Conservation (phyloP, 2,888 invertebrate species). For the Bellardia bayeri region DNA sequence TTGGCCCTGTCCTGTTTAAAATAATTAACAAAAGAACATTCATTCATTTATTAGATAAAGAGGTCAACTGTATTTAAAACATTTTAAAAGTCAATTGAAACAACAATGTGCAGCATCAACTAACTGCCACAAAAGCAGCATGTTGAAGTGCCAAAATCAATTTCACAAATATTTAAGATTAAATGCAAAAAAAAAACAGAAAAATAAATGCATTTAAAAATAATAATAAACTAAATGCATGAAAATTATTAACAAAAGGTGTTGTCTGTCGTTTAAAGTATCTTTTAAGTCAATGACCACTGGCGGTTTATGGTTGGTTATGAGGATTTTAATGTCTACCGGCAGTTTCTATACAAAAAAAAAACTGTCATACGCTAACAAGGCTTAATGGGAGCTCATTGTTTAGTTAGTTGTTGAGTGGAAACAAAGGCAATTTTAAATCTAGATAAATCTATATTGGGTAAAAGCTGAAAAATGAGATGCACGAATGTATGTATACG, state of each 20-base stretch:
- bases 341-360: slow-evolving; percentile 34
- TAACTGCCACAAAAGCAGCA: not conserved
- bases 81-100: slow-evolving; percentile 65
- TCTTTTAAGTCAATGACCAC: slow-evolving; percentile 53
- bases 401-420: slow-evolving; percentile 44
- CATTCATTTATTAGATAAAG: slow-evolving; percentile 10
- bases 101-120: slow-evolving; percentile 55
- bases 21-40: slow-evolving; percentile 31
- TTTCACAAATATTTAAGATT: slow-evolving; percentile 60
- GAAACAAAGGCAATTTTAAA: slow-evolving; percentile 59
- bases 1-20: slow-evolving; percentile 5
- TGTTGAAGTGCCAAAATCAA: slow-evolving; percentile 65
- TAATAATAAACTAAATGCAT: slow-evolving; percentile 48
- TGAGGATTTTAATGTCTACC: slow-evolving; percentile 48
- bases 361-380: slow-evolving; percentile 68
- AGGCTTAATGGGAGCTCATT: slow-evolving; percentile 70
- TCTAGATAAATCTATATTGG: slow-evolving; percentile 62
- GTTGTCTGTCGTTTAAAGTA: slow-evolving; percentile 29
- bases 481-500: not conserved
- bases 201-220: not conserved
- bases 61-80: slow-evolving; percentile 64
- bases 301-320: slow-evolving; percentile 55
- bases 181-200: slow-evolving; percentile 34
- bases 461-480: not conserved
- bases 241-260: slow-evolving; percentile 60